phyloP scores from a whole-genome alignment of 2,797 vertebrate species.

The Poeciliopsis turneri region DNA sequence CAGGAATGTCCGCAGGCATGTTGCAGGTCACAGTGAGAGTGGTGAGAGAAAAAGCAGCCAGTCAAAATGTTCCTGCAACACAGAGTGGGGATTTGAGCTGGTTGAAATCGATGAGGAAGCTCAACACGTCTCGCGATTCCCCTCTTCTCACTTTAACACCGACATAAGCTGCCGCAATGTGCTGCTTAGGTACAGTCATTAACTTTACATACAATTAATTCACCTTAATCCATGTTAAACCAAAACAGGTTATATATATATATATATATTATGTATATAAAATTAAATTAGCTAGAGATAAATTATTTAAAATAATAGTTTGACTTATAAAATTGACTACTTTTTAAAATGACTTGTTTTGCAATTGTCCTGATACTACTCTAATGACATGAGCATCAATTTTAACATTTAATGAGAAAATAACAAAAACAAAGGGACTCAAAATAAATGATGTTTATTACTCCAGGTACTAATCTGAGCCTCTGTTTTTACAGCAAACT shows the following conservation, averaged over 20 bases:
- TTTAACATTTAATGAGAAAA: neutral
- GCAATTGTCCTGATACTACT: neutral
- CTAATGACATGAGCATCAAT: neutral
- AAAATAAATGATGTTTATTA: slow-evolving; percentile 75
- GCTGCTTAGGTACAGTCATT: neutral
- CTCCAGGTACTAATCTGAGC: slow-evolving; percentile 55
- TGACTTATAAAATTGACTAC: neutral
- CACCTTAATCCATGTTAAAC: neutral
- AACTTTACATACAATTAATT: neutral
- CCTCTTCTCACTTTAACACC: neutral
- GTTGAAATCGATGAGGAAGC: neutral
- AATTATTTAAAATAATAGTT: neutral
- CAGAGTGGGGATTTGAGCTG: neutral
- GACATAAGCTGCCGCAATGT: neutral
- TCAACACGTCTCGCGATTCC: neutral
- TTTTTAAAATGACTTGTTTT: neutral
- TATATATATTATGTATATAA: too few relatives aligned
- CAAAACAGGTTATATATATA: neutral
- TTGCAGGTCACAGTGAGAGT: neutral
- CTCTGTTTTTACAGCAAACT: slow-evolving; percentile 1
- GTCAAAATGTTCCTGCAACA: neutral
- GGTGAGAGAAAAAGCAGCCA: neutral
- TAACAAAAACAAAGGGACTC: slow-evolving; percentile 19
- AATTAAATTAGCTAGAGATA: neutral
- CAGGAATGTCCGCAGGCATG: slow-evolving; percentile 10